Conservation (phyloP, 2,113 vertebrate species). For the Paedocypris sp. region DNA sequence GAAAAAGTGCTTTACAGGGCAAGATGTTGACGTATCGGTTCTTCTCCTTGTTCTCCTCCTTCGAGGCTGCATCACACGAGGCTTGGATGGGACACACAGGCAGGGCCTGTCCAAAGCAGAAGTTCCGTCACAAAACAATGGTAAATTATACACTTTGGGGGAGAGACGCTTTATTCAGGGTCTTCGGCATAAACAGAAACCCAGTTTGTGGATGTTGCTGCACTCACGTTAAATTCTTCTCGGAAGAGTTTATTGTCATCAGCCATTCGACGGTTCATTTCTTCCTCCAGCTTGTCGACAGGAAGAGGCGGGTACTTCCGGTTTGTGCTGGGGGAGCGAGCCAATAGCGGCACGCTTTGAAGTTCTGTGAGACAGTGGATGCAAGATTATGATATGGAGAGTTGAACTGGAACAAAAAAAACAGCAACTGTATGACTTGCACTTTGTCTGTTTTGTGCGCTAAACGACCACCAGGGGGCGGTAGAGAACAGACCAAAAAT, state of each 20-base stretch:
- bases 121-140: not conserved
- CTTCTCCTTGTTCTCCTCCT: slow-evolving; percentile 99
- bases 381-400: slow-evolving; percentile 39
- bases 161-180: not conserved
- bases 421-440: slow-evolving; percentile 25
- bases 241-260: slow-evolving; percentile 98
- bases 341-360: slow-evolving; percentile 91
- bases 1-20: slow-evolving; percentile 77
- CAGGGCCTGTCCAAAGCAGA: slow-evolving; percentile 64
- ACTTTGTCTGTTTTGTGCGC: not conserved
- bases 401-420: not conserved
- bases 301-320: slow-evolving; percentile 91
- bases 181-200: not conserved
- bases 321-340: slow-evolving; percentile 95
- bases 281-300: slow-evolving; percentile 93
- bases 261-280: slow-evolving; percentile 95
- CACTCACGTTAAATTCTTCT: slow-evolving; percentile 88
- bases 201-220: not conserved
- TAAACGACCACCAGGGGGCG: slow-evolving; percentile 21
- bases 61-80: slow-evolving; percentile 90
- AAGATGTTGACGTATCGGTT: slow-evolving; percentile 98
- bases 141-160: not conserved
- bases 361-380: slow-evolving; percentile 64
- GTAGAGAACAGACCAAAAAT: slow-evolving; percentile 12
- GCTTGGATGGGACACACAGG: slow-evolving; percentile 94